phyloP scores from a whole-genome alignment of 2,888 invertebrate species.

The Pilophorus perplexus region DNA sequence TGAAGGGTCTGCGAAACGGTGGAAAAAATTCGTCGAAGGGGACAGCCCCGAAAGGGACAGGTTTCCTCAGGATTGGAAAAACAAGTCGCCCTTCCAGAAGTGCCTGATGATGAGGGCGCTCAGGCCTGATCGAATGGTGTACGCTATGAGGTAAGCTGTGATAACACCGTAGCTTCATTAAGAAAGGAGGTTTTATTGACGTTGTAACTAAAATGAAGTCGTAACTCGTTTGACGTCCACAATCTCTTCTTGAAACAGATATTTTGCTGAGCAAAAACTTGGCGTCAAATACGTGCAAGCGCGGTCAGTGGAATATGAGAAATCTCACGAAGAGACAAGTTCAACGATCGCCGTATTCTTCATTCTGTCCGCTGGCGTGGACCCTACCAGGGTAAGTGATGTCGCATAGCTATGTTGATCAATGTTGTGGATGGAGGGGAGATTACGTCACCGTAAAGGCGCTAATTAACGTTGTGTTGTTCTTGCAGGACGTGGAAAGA shows the following conservation, averaged over 20 bases:
- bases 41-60: slow-evolving; percentile 92
- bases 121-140: slow-evolving; percentile 91
- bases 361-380: slow-evolving; percentile 90
- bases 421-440: no score
- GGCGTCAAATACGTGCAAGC: slow-evolving; percentile 79
- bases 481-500: slow-evolving; percentile 81
- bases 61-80: slow-evolving; percentile 94
- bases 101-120: slow-evolving; percentile 90
- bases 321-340: slow-evolving; percentile 82
- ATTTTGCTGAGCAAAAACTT: slow-evolving; percentile 85
- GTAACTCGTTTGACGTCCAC: no score
- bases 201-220: no score
- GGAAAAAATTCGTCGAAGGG: slow-evolving; percentile 89
- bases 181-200: neutral
- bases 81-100: slow-evolving; percentile 77
- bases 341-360: slow-evolving; percentile 86
- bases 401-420: no score
- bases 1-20: slow-evolving; percentile 84
- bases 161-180: no score
- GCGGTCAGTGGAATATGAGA: slow-evolving; percentile 74
- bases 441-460: no score
- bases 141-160: slow-evolving; percentile 73
- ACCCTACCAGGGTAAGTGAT: slow-evolving; percentile 75
- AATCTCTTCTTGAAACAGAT: slow-evolving; percentile 57
- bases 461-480: no score